These are phyloP conservation scores for Desoria tigrina DNA, from an alignment of 2,888 invertebrate species.

Conservation along the genomic window DNA sequence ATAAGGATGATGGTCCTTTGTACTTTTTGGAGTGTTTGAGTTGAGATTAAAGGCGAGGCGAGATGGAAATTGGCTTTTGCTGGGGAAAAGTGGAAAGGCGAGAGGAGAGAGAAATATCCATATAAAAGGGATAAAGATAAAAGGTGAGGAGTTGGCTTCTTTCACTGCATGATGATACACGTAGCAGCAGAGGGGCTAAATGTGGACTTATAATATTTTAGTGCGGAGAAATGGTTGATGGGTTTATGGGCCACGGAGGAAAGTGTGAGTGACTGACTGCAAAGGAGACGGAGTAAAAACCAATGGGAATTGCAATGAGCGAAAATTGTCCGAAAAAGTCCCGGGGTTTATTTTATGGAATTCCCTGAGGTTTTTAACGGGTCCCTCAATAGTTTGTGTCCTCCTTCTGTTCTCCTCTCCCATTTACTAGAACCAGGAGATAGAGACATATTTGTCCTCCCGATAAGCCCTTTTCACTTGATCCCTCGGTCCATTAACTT, in stretches of 20 bases:
- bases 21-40: neutral
- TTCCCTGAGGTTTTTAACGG: slow-evolving; percentile 51
- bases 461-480: slow-evolving; percentile 46
- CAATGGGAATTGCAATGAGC: slow-evolving; percentile 41
- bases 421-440: too few relatives aligned
- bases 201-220: too few relatives aligned
- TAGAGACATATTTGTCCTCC: too few relatives aligned
- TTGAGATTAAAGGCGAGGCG: slow-evolving; percentile 18
- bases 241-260: slow-evolving; percentile 2
- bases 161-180: neutral
- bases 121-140: slow-evolving; percentile 17
- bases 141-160: slow-evolving; percentile 4
- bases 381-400: slow-evolving; percentile 27
- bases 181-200: too few relatives aligned
- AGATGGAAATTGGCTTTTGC: slow-evolving; percentile 24
- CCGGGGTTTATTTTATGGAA: slow-evolving; percentile 42
- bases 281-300: slow-evolving; percentile 18
- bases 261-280: slow-evolving; percentile 10
- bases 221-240: neutral
- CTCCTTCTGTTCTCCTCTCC: slow-evolving; percentile 13
- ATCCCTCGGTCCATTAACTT: slow-evolving; percentile 46
- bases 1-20: slow-evolving; percentile 12
- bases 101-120: slow-evolving; percentile 15
- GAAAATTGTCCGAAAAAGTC: slow-evolving; percentile 50
- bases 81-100: slow-evolving; percentile 7